Base-by-base conservation (phyloP, 2,888 invertebrate genomes). In the Ptychoptera contaminata region DNA sequence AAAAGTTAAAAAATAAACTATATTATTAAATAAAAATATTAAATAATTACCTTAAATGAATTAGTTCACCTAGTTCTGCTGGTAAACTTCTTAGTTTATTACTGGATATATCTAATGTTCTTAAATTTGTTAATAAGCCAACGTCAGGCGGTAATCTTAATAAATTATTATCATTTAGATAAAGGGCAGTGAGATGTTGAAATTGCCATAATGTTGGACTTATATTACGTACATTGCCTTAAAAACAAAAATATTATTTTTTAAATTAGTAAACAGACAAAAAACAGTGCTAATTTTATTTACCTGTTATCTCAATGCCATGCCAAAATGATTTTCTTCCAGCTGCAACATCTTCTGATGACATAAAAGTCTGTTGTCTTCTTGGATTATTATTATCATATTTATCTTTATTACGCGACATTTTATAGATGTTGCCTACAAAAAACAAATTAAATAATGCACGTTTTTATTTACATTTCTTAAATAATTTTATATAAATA, bases 31-130 rank as follows among this genome's bases (percentile, higher is more conserved):
- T 23, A 23, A 23, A 23, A 23, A 23, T 23, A 23, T 5, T 23
- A 23, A 23, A 23, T 3, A 23, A 23, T 55, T 62, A 87, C 88
- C 85, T 85, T 61, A 98, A 78, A 63, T 88, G 82, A 67, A 92
- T 86, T 61, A 98, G 80, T 67, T 98, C 96, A 48, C 98, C 97
- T 43, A 98, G 74, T 71, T 98, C 96, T 44, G 90, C 82, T 51
- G 98, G 97, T 66, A 98, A 72, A 62, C 84, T 85, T 51, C 93
- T 76, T 56, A 98, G 72, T 69, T 94, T 93, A 71, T 98, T 97
- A 65, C 82, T 82, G 53, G 94, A 93, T 56, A 94, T 71, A 70
- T 98, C 97, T 54, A 98, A 72, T 51, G 82, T 79, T 56, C 84
- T 80, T 52, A 98, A 74, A 68, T 87, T 86, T 50, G 71, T 72